These are phyloP conservation scores for Parochlus steinenii DNA, from an alignment of 2,888 invertebrate species.

Conservation along the genomic window DNA sequence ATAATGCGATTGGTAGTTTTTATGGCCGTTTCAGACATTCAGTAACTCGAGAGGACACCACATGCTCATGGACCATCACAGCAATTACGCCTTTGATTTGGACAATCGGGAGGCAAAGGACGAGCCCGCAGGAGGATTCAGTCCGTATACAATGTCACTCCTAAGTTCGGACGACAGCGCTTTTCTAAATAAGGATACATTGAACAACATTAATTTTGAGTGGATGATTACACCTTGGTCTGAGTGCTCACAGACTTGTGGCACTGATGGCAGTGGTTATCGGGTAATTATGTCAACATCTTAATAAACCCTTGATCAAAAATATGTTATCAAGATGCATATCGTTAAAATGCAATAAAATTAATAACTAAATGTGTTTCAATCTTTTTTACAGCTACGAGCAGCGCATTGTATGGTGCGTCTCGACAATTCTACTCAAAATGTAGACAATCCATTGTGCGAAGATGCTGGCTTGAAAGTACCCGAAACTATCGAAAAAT, in stretches of 20 bases:
- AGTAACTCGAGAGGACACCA: slow-evolving; percentile 55
- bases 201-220: slow-evolving; percentile 33
- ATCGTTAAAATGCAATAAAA: not conserved
- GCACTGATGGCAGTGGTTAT: slow-evolving; percentile 43
- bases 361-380: slow-evolving; percentile 2
- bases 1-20: slow-evolving; percentile 54
- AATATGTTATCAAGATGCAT: too few species aligned
- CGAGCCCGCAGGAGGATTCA: slow-evolving; percentile 25
- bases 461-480: slow-evolving; percentile 50
- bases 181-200: slow-evolving; percentile 25
- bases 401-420: slow-evolving; percentile 53
- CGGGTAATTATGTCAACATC: slow-evolving; percentile 25
- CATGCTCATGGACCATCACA: slow-evolving; percentile 32
- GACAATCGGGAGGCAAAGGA: slow-evolving; percentile 15
- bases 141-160: slow-evolving; percentile 24
- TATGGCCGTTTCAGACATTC: slow-evolving; percentile 68
- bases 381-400: slow-evolving; percentile 39
- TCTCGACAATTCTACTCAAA: slow-evolving; percentile 36
- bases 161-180: slow-evolving; percentile 32
- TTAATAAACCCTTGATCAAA: slow-evolving; percentile 16
- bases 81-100: slow-evolving; percentile 8
- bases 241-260: slow-evolving; percentile 68
- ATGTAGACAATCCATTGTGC: slow-evolving; percentile 47
- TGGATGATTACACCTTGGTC: slow-evolving; percentile 80
- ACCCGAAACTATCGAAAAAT: slow-evolving; percentile 45